phyloP scores from a whole-genome alignment of 2,888 invertebrate genomes.

The Muscina levida region DNA sequence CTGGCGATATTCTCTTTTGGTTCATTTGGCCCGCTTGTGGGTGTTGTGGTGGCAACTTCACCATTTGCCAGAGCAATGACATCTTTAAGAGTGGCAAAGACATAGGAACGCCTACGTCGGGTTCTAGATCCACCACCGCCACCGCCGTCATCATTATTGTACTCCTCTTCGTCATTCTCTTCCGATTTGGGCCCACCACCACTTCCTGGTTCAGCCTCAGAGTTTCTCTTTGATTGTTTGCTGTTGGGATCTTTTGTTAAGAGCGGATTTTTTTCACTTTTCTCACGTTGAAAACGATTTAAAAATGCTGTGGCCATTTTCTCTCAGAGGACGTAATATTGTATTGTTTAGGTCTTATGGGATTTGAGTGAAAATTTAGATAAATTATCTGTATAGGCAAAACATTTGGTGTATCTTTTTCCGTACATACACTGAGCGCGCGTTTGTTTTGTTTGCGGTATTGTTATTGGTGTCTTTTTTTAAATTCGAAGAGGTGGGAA shows the following conservation, averaged over 20 bases:
- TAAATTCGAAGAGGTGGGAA: too few species aligned
- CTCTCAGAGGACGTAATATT: conserved; percentile 11
- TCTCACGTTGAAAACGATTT: conserved; percentile 77
- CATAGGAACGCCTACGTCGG: conserved; percentile 61
- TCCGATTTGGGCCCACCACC: conserved; percentile 19
- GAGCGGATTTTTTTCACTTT: conserved; percentile 75
- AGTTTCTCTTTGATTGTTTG: conserved; percentile 54
- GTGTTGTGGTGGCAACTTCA: conserved; percentile 47
- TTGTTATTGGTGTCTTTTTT: too few species aligned
- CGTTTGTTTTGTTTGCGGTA: too few species aligned
- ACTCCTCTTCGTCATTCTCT: conserved; percentile 57
- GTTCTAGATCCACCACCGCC: conserved; percentile 65
- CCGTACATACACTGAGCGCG: too few species aligned
- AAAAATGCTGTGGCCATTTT: conserved; percentile 75
- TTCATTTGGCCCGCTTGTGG: conserved; percentile 47
- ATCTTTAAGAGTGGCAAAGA: conserved; percentile 64
- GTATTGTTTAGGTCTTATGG: too few species aligned
- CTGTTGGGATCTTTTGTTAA: conserved; percentile 68
- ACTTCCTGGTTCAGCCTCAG: conserved; percentile 55
- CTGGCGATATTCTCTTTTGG: conserved; percentile 55
- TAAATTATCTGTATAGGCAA: not conserved
- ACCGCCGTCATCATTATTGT: conserved; percentile 39
- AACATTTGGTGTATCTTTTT: conserved; percentile 37
- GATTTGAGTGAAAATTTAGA: too few species aligned
- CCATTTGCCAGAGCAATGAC: conserved; percentile 55